Base-by-base conservation (phyloP, 2,113 vertebrate genomes). In the Erythrolamprus reginae region DNA sequence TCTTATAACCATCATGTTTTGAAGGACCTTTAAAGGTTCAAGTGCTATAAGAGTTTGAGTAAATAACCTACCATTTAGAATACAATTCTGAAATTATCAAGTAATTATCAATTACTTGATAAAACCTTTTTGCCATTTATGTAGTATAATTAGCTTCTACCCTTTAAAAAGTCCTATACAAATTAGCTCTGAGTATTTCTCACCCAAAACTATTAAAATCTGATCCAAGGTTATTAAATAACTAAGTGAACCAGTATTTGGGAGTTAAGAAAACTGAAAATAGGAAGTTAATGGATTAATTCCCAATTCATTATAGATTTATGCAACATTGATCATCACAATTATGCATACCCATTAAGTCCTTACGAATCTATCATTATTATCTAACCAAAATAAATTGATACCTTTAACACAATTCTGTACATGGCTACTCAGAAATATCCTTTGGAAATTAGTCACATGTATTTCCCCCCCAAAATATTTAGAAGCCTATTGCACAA, bases 341-440 rank as follows among this genome's bases (percentile, higher is more conserved):
- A 58, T 33, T 70, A 82, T 56, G 90, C n/a, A 50, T 24, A 8
- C 15, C 50, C 24, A 65, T 56, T 10, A 92, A 85, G 77, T 19
- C 55, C 10, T 89, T 91, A 88, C 48, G 28, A 23, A 50, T 33
- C 47, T 82, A 82, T 19, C 86, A 45, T 87, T 90, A 82, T 86
- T 90, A 82, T 85, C 84, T 53, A 84, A 93, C 88, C 90, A 96
- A 92, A n/a, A 90, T 48, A 52, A 65, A 48, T 82, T 33, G 21
- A 89, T 5, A 53, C 10, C 13, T 82, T 17, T 15, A 77, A 23
- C 82, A 12, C 33, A 83, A n/a, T 56, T 26, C 13, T 56, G 5
- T 83, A n/a, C 52, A 48, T 26, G 77, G 45, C 38, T 56, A 83
- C 4, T 28, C 4, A 47, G 52, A 56, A 82, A 3, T 56, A 77